phyloP scores from a whole-genome alignment of 2,797 vertebrate genomes.

The Microctenopoma stevenorrisi region DNA sequence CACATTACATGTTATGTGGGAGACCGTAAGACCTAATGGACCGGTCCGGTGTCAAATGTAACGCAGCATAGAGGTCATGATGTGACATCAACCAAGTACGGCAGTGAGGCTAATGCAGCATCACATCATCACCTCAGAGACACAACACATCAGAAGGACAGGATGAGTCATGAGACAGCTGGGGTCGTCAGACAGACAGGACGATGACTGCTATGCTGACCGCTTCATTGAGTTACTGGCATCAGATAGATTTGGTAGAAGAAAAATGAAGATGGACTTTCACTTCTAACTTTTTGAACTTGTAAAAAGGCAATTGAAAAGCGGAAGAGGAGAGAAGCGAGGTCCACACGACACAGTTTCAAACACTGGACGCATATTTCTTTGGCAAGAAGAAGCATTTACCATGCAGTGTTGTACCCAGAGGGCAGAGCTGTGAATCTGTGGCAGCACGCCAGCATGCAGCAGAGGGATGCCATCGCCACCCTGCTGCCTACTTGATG shows the following conservation, averaged over 20 bases:
- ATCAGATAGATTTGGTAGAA: background rate
- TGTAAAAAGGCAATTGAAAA: background rate
- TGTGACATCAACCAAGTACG: slow-evolving; percentile 37
- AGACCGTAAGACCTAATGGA: slow-evolving; percentile 62
- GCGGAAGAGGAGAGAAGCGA: background rate
- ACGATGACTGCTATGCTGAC: background rate
- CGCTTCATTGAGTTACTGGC: background rate
- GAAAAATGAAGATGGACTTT: background rate
- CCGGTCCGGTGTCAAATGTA: slow-evolving; percentile 43
- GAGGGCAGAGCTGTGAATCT: slow-evolving; percentile 28
- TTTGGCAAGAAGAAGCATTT: slow-evolving; percentile 15
- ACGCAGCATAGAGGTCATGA: slow-evolving; percentile 68
- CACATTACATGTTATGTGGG: slow-evolving; percentile 53
- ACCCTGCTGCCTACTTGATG: slow-evolving; percentile 38
- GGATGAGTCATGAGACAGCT: slow-evolving; percentile 48
- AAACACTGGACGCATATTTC: slow-evolving; percentile 1
- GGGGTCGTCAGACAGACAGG: slow-evolving; percentile 28
- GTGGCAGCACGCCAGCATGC: slow-evolving; percentile 19
- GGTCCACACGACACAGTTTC: background rate
- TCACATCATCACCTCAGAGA: slow-evolving; percentile 49
- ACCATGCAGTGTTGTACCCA: background rate
- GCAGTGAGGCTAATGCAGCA: slow-evolving; percentile 63
- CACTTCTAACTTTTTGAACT: background rate
- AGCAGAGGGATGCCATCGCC: slow-evolving; percentile 37
- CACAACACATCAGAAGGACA: slow-evolving; percentile 39